Evolutionary conservation across 1,140 invertebrate genomes (phyloP), one percentile per base, ranked within the genome.

Genomic region (Elysia chlorotica): DNA sequence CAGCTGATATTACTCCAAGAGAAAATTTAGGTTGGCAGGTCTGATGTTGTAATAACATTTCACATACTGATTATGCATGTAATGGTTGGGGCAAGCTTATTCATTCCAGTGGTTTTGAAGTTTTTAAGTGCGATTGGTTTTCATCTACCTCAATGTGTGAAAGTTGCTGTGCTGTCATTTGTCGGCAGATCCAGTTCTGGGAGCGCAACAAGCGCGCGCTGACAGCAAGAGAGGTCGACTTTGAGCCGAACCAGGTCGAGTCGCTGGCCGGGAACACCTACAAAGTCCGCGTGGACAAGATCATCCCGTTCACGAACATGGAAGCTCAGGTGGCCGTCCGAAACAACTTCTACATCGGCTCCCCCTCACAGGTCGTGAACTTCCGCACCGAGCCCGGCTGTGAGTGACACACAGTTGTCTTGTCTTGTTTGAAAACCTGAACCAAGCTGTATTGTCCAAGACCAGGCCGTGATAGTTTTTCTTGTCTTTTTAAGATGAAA

Each of bases 321-420:
- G 78, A 82, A 74, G 78, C 76, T 0, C 78, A 76, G 37, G 74
- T 82, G 5, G 56, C 74, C 25, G 79, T 82, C 1, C 79, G 79
- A 65, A 83, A 83, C 69, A 81, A 80, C 35, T 80, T 74, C 54
- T 83, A 81, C 62, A 78, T 78, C 2, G 74, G 80, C n/a, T 69
- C 56, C 31, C 82, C 82, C 1, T 75, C 79, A 54, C 74, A 77
- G 21, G 63, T 75, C n/a, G 38, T 78, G 1, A 35, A 57, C 6
- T 81, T 81, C 48, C 25, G 36, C 21, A 83, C 80, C n/a, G 3
- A 37, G 23, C 53, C 71, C 30, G 82, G 82, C 72, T 77, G 80
- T 83, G 72, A 77, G 76, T 72, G 59, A n/a, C n/a, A n/a, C n/a
- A n/a, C n/a, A n/a, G n/a, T n/a, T n/a, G n/a, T n/a, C n/a, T n/a